Conservation (phyloP, 2,797 vertebrate genomes). For the Muscicapa striata region DNA sequence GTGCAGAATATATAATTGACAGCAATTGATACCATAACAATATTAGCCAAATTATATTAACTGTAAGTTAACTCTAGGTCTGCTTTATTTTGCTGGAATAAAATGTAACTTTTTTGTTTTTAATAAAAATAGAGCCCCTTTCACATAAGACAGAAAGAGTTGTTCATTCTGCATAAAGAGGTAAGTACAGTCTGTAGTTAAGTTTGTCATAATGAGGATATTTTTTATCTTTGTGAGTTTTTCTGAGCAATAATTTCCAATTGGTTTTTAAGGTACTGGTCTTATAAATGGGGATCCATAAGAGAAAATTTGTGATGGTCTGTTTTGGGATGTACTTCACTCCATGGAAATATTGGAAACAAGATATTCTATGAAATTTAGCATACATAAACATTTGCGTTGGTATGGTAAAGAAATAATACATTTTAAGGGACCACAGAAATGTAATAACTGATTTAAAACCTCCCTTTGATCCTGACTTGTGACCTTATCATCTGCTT, state of each 20-base stretch:
- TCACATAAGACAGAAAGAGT: not conserved
- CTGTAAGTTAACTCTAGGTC: not conserved
- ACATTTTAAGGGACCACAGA: not conserved
- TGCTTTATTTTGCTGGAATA: not conserved
- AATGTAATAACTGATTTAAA: not conserved
- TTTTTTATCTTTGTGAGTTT: not conserved
- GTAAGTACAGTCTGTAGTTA: not conserved
- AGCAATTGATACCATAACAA: not conserved
- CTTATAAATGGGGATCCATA: not conserved
- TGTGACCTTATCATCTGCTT: not conserved
- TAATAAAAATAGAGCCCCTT: not conserved
- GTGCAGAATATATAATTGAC: conserved; percentile 25
- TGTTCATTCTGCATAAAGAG: not conserved
- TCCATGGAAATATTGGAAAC: not conserved
- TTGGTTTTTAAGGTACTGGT: not conserved
- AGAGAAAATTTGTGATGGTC: not conserved
- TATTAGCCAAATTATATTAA: conserved; percentile 7
- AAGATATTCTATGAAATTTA: not conserved
- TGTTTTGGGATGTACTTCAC: not conserved
- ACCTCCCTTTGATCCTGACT: not conserved
- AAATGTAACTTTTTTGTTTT: not conserved
- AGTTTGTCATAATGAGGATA: not conserved
- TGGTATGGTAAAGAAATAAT: not conserved
- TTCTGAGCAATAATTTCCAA: not conserved
- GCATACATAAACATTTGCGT: accelerated